These are phyloP conservation scores for Okamejei kenojei DNA, from an alignment of 2,797 vertebrate genomes.

Conservation along the genomic window DNA sequence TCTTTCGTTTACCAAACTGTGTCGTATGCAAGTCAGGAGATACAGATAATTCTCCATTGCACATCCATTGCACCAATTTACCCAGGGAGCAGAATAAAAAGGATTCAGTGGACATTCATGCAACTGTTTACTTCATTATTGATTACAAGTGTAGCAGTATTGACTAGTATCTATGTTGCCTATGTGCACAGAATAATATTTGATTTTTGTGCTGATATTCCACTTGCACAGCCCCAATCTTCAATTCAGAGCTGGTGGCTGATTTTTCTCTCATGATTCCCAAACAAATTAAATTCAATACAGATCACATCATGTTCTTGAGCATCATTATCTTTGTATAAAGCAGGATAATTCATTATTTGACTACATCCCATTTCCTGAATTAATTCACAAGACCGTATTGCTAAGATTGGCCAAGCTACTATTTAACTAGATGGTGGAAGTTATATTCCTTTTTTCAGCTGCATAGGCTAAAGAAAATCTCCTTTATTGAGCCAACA, in stretches of 20 bases:
- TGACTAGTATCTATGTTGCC: not conserved
- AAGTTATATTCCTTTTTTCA: not conserved
- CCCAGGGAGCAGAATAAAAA: not conserved
- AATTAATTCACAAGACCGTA: not conserved
- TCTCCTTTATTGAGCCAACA: not conserved
- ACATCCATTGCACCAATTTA: not conserved
- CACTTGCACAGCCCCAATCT: not conserved
- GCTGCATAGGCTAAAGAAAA: not conserved
- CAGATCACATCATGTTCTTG: not conserved
- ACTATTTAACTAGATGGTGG: not conserved
- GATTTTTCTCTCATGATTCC: not conserved
- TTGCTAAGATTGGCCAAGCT: not conserved
- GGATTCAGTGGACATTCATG: not conserved
- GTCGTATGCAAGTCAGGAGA: no score
- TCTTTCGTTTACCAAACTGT: not conserved
- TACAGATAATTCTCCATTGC: no score
- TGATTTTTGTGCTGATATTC: not conserved
- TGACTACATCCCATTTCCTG: not conserved
- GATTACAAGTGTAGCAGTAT: not conserved
- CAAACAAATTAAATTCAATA: not conserved
- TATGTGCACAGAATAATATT: not conserved
- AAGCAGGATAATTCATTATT: no score
- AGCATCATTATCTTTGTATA: not conserved
- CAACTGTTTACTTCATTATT: not conserved
- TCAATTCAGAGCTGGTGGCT: not conserved